These are phyloP conservation scores for Euzophera pinguis DNA, from an alignment of 2,888 invertebrate genomes.

Conservation along the genomic window DNA sequence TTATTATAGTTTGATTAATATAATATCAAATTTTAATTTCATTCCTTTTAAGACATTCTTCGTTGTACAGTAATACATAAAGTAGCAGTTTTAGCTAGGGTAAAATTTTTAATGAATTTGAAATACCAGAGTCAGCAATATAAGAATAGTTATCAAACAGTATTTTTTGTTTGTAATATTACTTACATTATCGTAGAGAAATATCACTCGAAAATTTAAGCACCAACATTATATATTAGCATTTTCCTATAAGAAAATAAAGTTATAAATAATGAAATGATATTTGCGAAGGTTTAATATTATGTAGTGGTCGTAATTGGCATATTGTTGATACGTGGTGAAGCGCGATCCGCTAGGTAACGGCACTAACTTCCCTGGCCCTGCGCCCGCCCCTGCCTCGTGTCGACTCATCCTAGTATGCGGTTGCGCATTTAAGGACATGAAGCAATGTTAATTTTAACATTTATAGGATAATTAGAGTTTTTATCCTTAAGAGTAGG, in stretches of 20 bases:
- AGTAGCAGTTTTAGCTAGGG: slow-evolving; percentile 77
- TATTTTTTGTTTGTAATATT: slow-evolving; percentile 56
- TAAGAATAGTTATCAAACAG: slow-evolving; percentile 53
- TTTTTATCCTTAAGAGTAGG: slow-evolving; percentile 78
- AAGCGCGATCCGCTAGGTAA: slow-evolving; percentile 39
- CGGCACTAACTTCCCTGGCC: slow-evolving; percentile 58
- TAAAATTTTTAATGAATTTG: slow-evolving; percentile 74
- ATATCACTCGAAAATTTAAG: slow-evolving; percentile 58
- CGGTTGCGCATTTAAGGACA: slow-evolving; percentile 57
- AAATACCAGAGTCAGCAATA: slow-evolving; percentile 61
- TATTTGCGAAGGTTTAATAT: slow-evolving; percentile 32
- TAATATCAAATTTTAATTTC: slow-evolving; percentile 42
- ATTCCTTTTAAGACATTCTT: slow-evolving; percentile 61
- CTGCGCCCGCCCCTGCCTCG: slow-evolving; percentile 29
- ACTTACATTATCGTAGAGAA: slow-evolving; percentile 43
- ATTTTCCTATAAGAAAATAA: slow-evolving; percentile 50
- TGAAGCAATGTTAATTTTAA: slow-evolving; percentile 79
- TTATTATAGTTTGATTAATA: slow-evolving; percentile 54
- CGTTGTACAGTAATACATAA: slow-evolving; percentile 74
- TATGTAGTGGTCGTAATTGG: slow-evolving; percentile 29
- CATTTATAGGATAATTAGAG: slow-evolving; percentile 74
- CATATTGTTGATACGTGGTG: slow-evolving; percentile 31
- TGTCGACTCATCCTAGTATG: slow-evolving; percentile 35
- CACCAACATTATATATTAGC: slow-evolving; percentile 62
- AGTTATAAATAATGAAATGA: slow-evolving; percentile 39